Evolutionary conservation across 92 coral and sea anemone genomes (phyloP).

Genomic region (Meandrina meandrites): DNA sequence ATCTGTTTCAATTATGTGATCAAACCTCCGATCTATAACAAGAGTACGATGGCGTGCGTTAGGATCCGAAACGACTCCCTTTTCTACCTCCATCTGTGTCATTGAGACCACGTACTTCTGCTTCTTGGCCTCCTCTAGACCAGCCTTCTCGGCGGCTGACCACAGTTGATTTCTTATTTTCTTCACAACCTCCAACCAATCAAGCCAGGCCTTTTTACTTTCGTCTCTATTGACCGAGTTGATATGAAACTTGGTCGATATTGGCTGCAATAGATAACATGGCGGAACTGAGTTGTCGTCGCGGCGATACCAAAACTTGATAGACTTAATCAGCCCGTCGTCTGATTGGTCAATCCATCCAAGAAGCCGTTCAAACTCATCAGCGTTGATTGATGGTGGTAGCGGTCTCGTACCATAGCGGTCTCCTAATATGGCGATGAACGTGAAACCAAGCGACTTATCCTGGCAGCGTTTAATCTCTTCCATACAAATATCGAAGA

Average conservation of each 20-base stretch:
- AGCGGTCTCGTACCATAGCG: conserved; percentile 68
- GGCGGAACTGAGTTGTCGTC: conserved; percentile 59
- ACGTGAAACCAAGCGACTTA: conserved; percentile 57
- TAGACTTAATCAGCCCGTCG: conserved; percentile 27
- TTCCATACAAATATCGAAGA: conserved; percentile 64
- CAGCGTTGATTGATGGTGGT: conserved; percentile 52
- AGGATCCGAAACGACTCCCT: conserved; percentile 46
- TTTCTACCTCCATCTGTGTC: conserved; percentile 71
- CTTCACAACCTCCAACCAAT: conserved; percentile 57
- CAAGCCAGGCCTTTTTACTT: conserved; percentile 49
- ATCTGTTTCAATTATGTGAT: conserved; percentile 37
- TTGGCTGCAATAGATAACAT: conserved; percentile 54
- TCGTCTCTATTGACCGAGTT: conserved; percentile 46
- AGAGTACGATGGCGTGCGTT: conserved; percentile 45
- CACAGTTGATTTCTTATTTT: conserved; percentile 38
- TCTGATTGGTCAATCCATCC: conserved; percentile 42
- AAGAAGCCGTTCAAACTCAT: conserved; percentile 52
- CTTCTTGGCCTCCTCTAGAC: conserved; percentile 41
- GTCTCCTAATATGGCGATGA: conserved; percentile 64
- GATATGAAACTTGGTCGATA: conserved; percentile 57
- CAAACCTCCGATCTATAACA: conserved; percentile 66
- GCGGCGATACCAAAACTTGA: conserved; percentile 47
- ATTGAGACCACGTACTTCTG: conserved; percentile 50
- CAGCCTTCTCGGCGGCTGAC: conserved; percentile 57
- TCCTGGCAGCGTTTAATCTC: conserved; percentile 69